phyloP scores from a whole-genome alignment of 2,113 vertebrate genomes.

The Lota lota region DNA sequence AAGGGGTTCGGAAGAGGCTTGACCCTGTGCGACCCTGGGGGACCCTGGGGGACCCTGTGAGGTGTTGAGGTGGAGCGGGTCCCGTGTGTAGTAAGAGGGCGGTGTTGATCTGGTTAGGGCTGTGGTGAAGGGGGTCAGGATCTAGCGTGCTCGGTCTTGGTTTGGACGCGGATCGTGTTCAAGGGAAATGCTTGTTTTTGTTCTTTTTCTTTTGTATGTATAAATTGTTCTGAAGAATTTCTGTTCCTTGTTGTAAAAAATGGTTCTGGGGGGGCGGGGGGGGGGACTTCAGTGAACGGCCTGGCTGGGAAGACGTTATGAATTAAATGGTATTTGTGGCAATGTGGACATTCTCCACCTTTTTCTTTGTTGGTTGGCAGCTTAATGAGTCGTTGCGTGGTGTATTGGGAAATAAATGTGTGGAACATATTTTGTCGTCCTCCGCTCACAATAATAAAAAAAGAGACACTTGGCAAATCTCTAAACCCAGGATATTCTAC shows the following conservation, averaged over 20 bases:
- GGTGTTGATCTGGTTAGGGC: constrained; percentile 10
- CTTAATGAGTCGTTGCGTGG: too few relatives aligned
- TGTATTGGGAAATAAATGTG: too few relatives aligned
- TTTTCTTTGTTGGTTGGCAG: too few relatives aligned
- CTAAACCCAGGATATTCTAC: constrained; percentile 32
- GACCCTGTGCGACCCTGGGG: constrained; percentile 21
- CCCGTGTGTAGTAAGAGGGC: neutral
- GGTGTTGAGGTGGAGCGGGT: too few relatives aligned
- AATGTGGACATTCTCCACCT: too few relatives aligned
- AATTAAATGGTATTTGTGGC: too few relatives aligned
- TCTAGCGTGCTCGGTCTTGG: constrained; percentile 34
- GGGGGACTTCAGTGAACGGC: too few relatives aligned
- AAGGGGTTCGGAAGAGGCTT: constrained; percentile 6
- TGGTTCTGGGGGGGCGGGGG: neutral
- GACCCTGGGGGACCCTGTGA: constrained; percentile 50
- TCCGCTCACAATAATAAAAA: neutral
- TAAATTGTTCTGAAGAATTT: neutral
- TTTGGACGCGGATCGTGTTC: constrained; percentile 26
- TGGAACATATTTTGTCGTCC: too few relatives aligned
- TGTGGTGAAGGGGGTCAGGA: constrained; percentile 14
- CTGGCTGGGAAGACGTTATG: too few relatives aligned
- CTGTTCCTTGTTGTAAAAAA: neutral
- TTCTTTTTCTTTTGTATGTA: neutral
- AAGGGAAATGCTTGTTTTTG: neutral
- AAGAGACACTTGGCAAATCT: neutral